Evolutionary conservation across 2,113 vertebrate genomes (phyloP).

Genomic region (Ceuthmochares aereus): DNA sequence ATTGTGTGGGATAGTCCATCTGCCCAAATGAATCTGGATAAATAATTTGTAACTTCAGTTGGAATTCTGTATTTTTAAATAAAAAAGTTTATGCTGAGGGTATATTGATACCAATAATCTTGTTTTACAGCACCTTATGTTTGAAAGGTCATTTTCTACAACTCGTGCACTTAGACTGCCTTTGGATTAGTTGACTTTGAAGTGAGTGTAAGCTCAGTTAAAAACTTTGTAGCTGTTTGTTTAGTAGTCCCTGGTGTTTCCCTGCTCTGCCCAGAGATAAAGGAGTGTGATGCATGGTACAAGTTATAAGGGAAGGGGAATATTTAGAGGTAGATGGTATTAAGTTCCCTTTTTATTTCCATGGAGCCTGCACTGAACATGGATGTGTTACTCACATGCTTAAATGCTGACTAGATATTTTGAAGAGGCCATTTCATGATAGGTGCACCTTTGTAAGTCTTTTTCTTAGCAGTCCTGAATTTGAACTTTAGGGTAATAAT

Average conservation of each 20-base stretch:
- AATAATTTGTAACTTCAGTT: background rate
- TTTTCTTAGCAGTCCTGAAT: background rate
- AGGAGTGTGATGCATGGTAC: background rate
- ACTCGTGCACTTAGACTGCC: background rate
- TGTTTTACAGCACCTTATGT: background rate
- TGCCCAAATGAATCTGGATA: background rate
- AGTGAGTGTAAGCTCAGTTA: background rate
- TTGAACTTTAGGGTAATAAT: background rate
- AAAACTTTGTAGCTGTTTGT: background rate
- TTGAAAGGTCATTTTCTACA: background rate
- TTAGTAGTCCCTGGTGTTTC: background rate
- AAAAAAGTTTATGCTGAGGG: background rate
- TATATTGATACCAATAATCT: background rate
- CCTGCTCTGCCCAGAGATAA: background rate
- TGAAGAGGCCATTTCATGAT: background rate
- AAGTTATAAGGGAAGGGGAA: background rate
- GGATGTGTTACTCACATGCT: background rate
- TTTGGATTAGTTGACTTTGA: background rate
- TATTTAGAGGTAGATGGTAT: background rate
- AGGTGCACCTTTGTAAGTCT: background rate
- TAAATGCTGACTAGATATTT: background rate
- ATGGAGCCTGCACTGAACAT: background rate
- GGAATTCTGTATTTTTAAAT: background rate
- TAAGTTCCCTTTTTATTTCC: background rate
- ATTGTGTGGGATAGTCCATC: accelerated